Evolutionary conservation across 2,888 invertebrate genomes (phyloP).

Genomic region (Nebria brevicollis): DNA sequence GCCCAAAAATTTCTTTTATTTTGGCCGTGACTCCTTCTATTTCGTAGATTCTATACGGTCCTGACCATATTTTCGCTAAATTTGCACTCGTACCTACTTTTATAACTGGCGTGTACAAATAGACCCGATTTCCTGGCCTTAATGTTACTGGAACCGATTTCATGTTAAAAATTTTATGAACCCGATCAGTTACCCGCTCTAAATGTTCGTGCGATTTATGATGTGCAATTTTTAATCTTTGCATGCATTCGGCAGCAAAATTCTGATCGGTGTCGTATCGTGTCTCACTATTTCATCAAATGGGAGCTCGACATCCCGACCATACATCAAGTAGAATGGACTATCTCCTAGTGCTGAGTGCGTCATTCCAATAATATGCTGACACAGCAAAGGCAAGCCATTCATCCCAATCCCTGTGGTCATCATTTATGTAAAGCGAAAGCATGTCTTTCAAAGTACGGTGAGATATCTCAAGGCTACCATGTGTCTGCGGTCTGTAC

Average conservation of each 20-base stretch:
- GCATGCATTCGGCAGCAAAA: constrained; percentile 17
- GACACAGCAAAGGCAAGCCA: neutral
- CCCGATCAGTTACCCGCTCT: neutral
- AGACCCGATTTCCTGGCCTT: constrained; percentile 15
- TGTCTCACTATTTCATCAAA: neutral
- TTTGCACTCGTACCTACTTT: constrained; percentile 14
- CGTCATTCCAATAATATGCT: neutral
- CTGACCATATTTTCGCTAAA: neutral
- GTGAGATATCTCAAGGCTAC: constrained; percentile 18
- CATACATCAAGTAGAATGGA: constrained; percentile 4
- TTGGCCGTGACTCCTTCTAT: neutral
- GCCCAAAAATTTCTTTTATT: neutral
- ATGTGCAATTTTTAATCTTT: neutral
- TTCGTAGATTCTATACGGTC: constrained; percentile 1
- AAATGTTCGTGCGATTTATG: neutral
- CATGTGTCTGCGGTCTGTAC: constrained; percentile 8
- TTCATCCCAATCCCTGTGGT: constrained; percentile 16
- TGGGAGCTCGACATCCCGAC: constrained; percentile 8
- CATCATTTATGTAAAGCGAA: constrained; percentile 6
- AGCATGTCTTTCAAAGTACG: constrained; percentile 19
- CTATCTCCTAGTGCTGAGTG: neutral
- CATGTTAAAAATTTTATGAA: constrained; percentile 14
- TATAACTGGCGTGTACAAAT: constrained; percentile 7
- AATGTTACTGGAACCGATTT: neutral
- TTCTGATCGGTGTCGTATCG: neutral